phyloP scores from a whole-genome alignment of 2,113 vertebrate genomes.

The Chascanopsetta lugubris region DNA sequence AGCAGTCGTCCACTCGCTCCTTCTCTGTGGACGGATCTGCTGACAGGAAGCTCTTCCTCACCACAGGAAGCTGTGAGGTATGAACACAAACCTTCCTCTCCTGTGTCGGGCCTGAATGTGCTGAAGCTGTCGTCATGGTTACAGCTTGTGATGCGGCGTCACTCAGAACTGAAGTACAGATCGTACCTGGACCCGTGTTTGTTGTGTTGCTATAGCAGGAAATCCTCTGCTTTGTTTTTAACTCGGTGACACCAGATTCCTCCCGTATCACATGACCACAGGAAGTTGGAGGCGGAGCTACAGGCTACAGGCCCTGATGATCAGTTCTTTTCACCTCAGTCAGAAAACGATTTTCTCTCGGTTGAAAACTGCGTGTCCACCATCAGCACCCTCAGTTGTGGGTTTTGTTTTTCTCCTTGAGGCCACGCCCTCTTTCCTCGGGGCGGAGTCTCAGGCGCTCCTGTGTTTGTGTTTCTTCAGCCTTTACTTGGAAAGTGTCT shows the following conservation, averaged over 20 bases:
- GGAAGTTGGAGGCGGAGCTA: background rate
- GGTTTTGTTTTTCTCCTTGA: no score
- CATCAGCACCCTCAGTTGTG: no score
- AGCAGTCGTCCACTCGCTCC: conserved; percentile 41
- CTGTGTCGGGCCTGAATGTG: no score
- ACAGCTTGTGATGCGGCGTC: background rate
- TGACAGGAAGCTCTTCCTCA: conserved; percentile 84
- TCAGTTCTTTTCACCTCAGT: no score
- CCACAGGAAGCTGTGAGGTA: conserved; percentile 82
- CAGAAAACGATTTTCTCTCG: no score
- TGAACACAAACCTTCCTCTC: background rate
- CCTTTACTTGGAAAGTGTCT: conserved; percentile 80
- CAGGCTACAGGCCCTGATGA: no score
- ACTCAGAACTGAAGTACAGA: background rate
- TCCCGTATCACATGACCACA: background rate
- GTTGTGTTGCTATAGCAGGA: conserved; percentile 25
- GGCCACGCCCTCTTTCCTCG: no score
- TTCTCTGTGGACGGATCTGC: conserved; percentile 55
- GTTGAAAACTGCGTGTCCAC: no score
- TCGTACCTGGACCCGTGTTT: background rate
- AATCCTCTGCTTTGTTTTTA: conserved; percentile 3
- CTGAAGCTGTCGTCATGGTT: background rate
- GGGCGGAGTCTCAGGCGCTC: no score
- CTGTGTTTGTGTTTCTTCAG: conserved; percentile 57
- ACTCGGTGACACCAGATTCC: background rate